Conservation (phyloP, 2,113 vertebrate genomes). For the Anoplopoma fimbria region DNA sequence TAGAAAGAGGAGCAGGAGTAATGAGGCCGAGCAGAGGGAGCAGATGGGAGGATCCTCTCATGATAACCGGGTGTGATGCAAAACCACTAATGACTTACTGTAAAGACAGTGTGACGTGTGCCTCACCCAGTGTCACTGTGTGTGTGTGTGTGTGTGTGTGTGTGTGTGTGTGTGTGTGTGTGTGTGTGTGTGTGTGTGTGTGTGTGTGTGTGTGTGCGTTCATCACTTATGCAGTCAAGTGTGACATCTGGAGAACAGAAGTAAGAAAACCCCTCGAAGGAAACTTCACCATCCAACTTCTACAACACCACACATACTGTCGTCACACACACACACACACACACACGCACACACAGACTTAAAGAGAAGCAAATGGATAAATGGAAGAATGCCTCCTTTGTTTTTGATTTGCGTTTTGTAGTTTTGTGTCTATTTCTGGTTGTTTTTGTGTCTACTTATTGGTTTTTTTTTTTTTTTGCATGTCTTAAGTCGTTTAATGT, state of each 20-base stretch:
- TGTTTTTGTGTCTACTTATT: neutral
- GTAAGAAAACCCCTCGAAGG: conserved; percentile 28
- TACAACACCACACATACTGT: neutral
- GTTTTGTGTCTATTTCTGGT: neutral
- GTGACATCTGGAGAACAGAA: conserved; percentile 64
- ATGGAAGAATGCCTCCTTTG: neutral
- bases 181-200: conserved; percentile 8
- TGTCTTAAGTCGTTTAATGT: too few species aligned
- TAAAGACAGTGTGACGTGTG: conserved; percentile 49
- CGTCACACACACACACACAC: conserved; percentile 2
- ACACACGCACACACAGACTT: neutral
- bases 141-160: conserved; percentile 1
- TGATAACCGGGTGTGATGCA: conserved; percentile 60
- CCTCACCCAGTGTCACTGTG: neutral
- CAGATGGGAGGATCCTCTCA: conserved; percentile 70
- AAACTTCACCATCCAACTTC: conserved; percentile 25
- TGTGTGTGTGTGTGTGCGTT: conserved; percentile 22
- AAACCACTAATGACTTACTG: conserved; percentile 67
- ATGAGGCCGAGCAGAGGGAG: conserved; percentile 58
- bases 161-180: conserved; percentile 1
- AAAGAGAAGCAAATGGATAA: neutral
- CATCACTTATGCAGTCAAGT: conserved; percentile 38
- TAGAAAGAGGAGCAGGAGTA: conserved; percentile 47
- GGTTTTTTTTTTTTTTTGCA: neutral
- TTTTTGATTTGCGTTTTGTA: neutral